Evolutionary conservation across 2,888 invertebrate species (phyloP), one percentile per base, ranked within the genome.

Genomic region (Alitta virens): DNA sequence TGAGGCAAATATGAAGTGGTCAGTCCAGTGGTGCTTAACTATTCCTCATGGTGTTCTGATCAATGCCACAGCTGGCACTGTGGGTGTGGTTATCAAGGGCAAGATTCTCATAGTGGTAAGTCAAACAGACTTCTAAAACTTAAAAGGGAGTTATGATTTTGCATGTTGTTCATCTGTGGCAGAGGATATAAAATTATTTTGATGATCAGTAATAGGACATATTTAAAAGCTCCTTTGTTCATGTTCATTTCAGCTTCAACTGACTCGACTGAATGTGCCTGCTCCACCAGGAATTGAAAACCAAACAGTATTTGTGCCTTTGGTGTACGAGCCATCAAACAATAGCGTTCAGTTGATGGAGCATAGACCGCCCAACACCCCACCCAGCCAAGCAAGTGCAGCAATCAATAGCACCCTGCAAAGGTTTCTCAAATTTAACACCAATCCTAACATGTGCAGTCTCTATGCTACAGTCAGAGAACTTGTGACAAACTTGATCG

Each of bases 381-480:
- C 57, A 59, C 74, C 53, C 65, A 72, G 38, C 57, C 67, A 33
- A 21, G 33, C 66, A 12, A 23, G 18, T n/a, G 21, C 43, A 12
- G 72, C 75, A 55, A 73, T 80, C 51, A 70, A 67, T 40, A 69
- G 67, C 46, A 77, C 80, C 73, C 69, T 83, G 33, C 78, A 77
- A 58, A 69, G 78, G 16, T 82, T 78, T 70, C 70, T 75, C 52
- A 82, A 82, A 53, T 73, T 72, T 62, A 75, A 78, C 63, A 75
- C 76, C 40, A 74, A 74, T 59, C 71, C 71, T 46, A 71, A 85
- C 74, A 94, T 95, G 77, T 95, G 95, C 81, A 91, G 93, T 18
- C 87, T 96, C 60, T 94, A 91, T 83, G 94, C 94, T 33, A 93
- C 94, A 23, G 89, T 96, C 54, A 87, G 93, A 67, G 94, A 96